Conservation (phyloP, 2,113 vertebrate genomes). For the Daboia siamensis region DNA sequence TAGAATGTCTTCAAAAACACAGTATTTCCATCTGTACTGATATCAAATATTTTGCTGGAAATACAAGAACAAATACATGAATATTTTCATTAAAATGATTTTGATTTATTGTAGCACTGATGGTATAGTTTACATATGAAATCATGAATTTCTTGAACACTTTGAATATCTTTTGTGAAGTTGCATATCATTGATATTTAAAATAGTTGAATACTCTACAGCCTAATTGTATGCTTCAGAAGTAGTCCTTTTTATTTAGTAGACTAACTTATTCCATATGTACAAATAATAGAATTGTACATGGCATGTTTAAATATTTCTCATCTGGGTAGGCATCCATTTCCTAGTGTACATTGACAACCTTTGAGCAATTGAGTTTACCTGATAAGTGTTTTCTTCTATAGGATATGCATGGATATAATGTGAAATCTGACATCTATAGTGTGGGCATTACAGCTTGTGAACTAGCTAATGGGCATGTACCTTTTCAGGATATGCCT, state of each 20-base stretch:
- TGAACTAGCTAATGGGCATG: slow-evolving; percentile 91
- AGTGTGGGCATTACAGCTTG: slow-evolving; percentile 95
- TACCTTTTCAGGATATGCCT: slow-evolving; percentile 94
- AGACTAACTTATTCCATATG: neutral
- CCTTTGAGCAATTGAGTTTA: neutral
- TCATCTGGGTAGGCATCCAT: neutral
- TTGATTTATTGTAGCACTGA: neutral
- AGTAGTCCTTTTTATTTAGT: neutral
- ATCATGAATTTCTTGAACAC: neutral
- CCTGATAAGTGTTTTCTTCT: slow-evolving; percentile 28
- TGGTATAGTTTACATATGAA: neutral
- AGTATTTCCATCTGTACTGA: neutral
- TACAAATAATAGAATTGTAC: neutral
- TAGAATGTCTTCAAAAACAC: neutral
- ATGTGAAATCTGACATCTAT: slow-evolving; percentile 97
- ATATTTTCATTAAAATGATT: neutral
- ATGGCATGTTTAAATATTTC: neutral
- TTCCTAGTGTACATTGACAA: neutral
- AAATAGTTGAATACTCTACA: neutral
- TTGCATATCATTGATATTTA: neutral
- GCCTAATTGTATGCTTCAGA: neutral
- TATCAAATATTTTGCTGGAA: neutral
- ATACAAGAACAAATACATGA: neutral
- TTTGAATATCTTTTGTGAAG: neutral
- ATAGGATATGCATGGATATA: slow-evolving; percentile 94